Base-by-base conservation (phyloP, 2,888 invertebrate genomes). In the Lepidochitona cinerea region DNA sequence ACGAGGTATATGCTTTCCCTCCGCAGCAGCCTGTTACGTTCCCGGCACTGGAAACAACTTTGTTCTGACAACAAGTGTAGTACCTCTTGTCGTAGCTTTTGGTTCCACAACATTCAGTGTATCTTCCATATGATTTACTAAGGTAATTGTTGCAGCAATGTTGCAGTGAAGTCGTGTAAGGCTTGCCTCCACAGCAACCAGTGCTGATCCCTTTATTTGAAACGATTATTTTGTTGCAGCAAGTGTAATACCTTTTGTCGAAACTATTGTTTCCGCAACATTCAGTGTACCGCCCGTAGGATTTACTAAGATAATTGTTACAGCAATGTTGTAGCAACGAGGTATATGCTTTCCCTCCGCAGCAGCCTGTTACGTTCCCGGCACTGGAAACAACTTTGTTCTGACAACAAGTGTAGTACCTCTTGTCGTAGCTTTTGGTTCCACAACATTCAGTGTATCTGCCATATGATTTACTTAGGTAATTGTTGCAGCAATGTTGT, bases 71-170 rank as follows among this genome's bases (percentile, higher is more conserved):
- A 37, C 66, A 66, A 18, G 35, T n/a, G 14, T 9, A 37, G 37
- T 18, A 66, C 26, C 35, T 14, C 29, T 7, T 66, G 66, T 66
- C 36, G 35, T 66, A 66, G 35, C 36, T 29, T 66, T 18, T 12
- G 35, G 35, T 66, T 35, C 66, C 66, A 66, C 66, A 66, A 66
- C 66, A 66, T 14, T 2, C 66, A 18, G 35, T 37, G 66, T 66
- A 36, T 7, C 1, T 18, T n/a, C 66, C 66, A 29, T 37, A 37
- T 12, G 36, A n/a, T 66, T 18, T 35, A 14, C 14, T 14, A 18
- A 66, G 9, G 23, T 12, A 14, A 36, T 66, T 36, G 5, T n/a
- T 29, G 26, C 66, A 66, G 36, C 66, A 66, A 26, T 37, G 5
- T n/a, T 36, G 35, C 14, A 18, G 18, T 14, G 3, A n/a, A 4